Conservation (phyloP, 1,140 invertebrate species). For the Cydia fagiglandana region DNA sequence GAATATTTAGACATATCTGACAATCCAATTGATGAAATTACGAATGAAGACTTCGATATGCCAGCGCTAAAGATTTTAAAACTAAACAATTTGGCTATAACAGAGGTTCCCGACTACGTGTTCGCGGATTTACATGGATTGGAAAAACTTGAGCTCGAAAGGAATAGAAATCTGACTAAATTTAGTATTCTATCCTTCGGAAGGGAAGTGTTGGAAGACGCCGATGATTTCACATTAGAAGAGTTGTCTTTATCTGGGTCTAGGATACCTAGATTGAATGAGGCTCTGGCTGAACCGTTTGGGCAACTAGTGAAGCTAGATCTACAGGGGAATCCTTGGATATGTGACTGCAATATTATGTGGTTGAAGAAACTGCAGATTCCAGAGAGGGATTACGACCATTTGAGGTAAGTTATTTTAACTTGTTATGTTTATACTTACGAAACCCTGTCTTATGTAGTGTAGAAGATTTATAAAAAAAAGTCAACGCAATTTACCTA, state of each 20-base stretch:
- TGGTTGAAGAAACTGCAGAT: constrained; percentile 72
- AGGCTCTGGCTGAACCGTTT: constrained; percentile 55
- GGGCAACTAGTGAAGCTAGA: constrained; percentile 60
- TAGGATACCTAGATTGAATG: constrained; percentile 57
- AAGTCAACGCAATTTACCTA: not conserved
- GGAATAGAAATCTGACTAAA: constrained; percentile 62
- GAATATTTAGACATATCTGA: constrained; percentile 73
- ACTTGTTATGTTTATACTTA: not conserved
- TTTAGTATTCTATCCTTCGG: constrained; percentile 68
- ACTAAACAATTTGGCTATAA: constrained; percentile 69
- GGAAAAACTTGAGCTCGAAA: constrained; percentile 61
- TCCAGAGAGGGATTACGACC: constrained; percentile 54
- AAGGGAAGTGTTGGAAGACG: constrained; percentile 58
- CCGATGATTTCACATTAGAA: constrained; percentile 63
- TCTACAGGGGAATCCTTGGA: constrained; percentile 72
- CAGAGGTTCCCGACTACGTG: constrained; percentile 55
- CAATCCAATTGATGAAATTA: constrained; percentile 64
- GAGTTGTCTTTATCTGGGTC: constrained; percentile 65
- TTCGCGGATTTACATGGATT: constrained; percentile 61
- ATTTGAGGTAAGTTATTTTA: constrained; percentile 59
- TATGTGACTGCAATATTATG: constrained; percentile 66
- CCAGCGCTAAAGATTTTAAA: constrained; percentile 62
- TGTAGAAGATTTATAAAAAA: not conserved
- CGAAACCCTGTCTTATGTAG: not conserved
- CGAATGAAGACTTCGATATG: constrained; percentile 63